These are phyloP conservation scores for Ridgeia piscesae DNA, from an alignment of 1,140 invertebrate genomes.

Conservation along the genomic window DNA sequence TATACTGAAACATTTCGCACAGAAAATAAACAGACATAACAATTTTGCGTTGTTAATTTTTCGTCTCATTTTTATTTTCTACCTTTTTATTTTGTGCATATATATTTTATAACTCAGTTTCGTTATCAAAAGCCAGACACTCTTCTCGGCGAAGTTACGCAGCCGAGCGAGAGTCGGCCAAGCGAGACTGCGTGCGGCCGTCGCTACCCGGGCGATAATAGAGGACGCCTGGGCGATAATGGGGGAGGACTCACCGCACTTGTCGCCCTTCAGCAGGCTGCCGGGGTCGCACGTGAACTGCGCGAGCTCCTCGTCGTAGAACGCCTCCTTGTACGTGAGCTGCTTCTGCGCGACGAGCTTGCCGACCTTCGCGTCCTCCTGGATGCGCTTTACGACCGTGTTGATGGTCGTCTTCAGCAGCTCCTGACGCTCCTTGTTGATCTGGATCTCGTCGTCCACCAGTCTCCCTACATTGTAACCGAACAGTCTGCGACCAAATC, in stretches of 20 bases:
- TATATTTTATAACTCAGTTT: no score
- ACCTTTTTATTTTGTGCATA: no score
- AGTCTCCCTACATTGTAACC: background rate
- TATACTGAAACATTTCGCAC: no score
- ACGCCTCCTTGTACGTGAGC: slow-evolving; percentile 45
- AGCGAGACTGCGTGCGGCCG: no score
- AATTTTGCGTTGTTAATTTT: no score
- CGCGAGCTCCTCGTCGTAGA: slow-evolving; percentile 34
- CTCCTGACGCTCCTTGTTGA: slow-evolving; percentile 34
- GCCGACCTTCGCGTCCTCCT: slow-evolving; percentile 48
- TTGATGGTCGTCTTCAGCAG: slow-evolving; percentile 41
- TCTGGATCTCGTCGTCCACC: slow-evolving; percentile 29
- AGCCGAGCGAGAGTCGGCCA: no score
- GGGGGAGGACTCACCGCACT: slow-evolving; percentile 56
- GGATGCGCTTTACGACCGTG: slow-evolving; percentile 42
- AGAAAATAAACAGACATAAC: no score
- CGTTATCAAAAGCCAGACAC: no score
- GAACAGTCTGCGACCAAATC: slow-evolving; percentile 3
- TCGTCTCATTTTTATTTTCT: no score
- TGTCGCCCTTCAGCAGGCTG: slow-evolving; percentile 48
- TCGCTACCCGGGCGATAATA: no score
- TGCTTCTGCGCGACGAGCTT: slow-evolving; percentile 49
- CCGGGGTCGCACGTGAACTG: slow-evolving; percentile 56
- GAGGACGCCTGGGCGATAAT: background rate
- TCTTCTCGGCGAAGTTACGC: no score